Evolutionary conservation across 1,140 invertebrate species (phyloP).

Genomic region (Drosophila bifasciata): DNA sequence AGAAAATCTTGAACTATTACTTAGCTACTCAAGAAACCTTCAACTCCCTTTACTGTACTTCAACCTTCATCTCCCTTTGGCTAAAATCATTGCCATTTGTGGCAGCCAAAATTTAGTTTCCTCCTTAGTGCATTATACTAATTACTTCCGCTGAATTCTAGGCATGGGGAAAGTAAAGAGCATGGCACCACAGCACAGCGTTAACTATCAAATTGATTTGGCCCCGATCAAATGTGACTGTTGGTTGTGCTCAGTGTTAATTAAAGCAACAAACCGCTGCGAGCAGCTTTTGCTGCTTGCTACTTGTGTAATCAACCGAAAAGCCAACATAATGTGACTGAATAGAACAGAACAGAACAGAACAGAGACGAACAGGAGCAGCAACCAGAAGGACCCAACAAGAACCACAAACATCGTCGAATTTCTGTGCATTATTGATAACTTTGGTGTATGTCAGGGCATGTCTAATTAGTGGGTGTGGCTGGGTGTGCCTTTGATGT

Average conservation of each 20-base stretch:
- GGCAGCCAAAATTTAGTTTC: no score
- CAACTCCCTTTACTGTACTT: no score
- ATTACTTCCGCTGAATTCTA: conserved; percentile 16
- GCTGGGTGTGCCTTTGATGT: conserved; percentile 66
- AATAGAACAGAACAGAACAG: neutral
- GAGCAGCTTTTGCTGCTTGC: no score
- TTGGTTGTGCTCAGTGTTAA: conserved; percentile 49
- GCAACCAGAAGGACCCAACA: no score
- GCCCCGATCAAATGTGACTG: conserved; percentile 24
- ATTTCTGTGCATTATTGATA: conserved; percentile 70
- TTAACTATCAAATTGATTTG: conserved; percentile 34
- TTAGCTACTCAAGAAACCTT: no score
- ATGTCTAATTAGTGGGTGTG: conserved; percentile 59
- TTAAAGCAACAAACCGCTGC: conserved; percentile 52
- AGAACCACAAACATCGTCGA: neutral
- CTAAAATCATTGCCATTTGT: neutral
- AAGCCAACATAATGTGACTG: conserved; percentile 16
- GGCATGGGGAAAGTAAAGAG: neutral
- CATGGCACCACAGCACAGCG: neutral
- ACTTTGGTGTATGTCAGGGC: conserved; percentile 43
- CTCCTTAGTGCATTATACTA: conserved; percentile 24
- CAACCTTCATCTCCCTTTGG: no score
- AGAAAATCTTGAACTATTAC: no score
- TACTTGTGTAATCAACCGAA: conserved; percentile 54
- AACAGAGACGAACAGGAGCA: no score